Conservation (phyloP, 2,113 vertebrate species). For the Sinocyclocheilus grahami region DNA sequence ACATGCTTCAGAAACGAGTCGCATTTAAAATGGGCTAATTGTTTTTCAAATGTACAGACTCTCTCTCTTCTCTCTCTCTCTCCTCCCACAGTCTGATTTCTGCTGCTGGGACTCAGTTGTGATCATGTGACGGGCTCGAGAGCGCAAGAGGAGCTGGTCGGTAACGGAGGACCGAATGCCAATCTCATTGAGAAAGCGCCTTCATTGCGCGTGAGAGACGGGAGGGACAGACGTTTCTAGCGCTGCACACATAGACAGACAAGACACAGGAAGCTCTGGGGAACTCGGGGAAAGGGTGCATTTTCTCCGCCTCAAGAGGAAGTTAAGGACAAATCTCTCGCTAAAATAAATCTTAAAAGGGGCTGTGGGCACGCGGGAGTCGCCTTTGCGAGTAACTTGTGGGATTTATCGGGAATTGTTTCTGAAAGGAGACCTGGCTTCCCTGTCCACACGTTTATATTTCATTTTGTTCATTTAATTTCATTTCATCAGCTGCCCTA, state of each 20-base stretch:
- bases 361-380: slow-evolving; percentile 58
- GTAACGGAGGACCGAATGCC: slow-evolving; percentile 60
- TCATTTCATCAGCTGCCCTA: slow-evolving; percentile 26
- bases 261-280: slow-evolving; percentile 54
- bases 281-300: slow-evolving; percentile 55
- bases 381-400: slow-evolving; percentile 61
- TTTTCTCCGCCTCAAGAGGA: slow-evolving; percentile 53
- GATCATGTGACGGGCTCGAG: slow-evolving; percentile 62
- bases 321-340: slow-evolving; percentile 54
- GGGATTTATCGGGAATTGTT: slow-evolving; percentile 59
- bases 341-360: slow-evolving; percentile 49
- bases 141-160: slow-evolving; percentile 58
- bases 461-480: slow-evolving; percentile 43
- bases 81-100: slow-evolving; percentile 44
- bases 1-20: slow-evolving; percentile 3
- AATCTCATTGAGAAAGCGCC: slow-evolving; percentile 61
- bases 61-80: slow-evolving; percentile 46
- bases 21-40: slow-evolving; percentile 26
- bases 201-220: slow-evolving; percentile 56
- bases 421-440: slow-evolving; percentile 49
- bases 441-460: slow-evolving; percentile 39
- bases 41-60: slow-evolving; percentile 6
- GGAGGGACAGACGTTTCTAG: slow-evolving; percentile 52
- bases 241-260: slow-evolving; percentile 41
- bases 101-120: slow-evolving; percentile 48